Evolutionary conservation across 2,113 vertebrate species (phyloP), one percentile per base, ranked within the genome.

Genomic region (Piprites chloris): DNA sequence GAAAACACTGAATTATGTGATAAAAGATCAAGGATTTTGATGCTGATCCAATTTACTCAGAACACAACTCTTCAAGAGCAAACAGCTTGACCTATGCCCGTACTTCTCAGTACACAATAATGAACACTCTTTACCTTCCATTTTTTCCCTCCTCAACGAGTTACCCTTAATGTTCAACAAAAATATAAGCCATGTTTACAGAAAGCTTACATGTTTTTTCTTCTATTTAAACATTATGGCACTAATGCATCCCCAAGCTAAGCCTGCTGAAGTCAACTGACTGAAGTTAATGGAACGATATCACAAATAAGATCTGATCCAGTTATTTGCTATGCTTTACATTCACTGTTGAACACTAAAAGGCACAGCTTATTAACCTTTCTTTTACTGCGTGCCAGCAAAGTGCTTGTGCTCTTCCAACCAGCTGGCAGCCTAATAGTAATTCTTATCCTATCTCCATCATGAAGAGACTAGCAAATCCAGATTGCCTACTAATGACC

Each of bases 11-110:
- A 90, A 61, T 73, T 95, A 87, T 4, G 7, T 39, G 27, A 63
- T 50, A 87, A 87, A 71, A 94, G 67, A 95, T 85, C 67, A 93
- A 92, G 77, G 74, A 79, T 32, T 74, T 59, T 65, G 39, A 87
- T 53, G 67, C 55, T 19, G 27, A 52, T 80, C 12, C 28, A 58
- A n/a, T 68, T 93, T 85, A 81, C 92, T 85, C 61, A 58, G 56
- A 83, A 92, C 7, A 72, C 49, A 90, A 20, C 42, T 76, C 49
- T 77, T 73, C 62, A 93, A 71, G 58, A 90, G 58, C 59, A 71
- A 95, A 88, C 50, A 88, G 63, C 39, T n/a, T 94, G 78, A 87
- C 87, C 75, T 90, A 23, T 23, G 50, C 20, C 59, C 67, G 33
- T 39, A 47, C 49, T 74, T 87, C 61, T 81, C 47, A 23, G 35